phyloP scores from a whole-genome alignment of 37 sponge, comb jelly and placozoan genomes.

The Aphrocallistes beatrix region DNA sequence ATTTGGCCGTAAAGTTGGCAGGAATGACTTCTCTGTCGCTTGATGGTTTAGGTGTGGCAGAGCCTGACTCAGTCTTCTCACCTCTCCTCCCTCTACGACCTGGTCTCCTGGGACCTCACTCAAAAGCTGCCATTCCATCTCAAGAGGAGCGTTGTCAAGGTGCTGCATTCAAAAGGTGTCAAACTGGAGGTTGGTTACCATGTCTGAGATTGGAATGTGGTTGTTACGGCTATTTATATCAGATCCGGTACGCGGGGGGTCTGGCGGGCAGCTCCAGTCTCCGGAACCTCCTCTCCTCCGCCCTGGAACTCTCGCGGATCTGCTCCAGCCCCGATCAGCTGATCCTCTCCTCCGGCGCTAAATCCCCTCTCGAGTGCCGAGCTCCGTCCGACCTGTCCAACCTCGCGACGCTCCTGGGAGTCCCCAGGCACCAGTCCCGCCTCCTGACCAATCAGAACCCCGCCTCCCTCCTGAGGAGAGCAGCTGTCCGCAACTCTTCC shows the following conservation, averaged over 20 bases:
- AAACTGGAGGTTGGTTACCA: background rate
- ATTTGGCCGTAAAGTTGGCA: too few relatives aligned
- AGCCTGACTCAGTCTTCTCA: background rate
- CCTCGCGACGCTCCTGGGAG: background rate
- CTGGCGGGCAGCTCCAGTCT: background rate
- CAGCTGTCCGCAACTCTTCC: background rate
- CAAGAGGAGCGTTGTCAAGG: slow-evolving; percentile 31
- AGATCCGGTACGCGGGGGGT: background rate
- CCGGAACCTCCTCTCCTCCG: background rate
- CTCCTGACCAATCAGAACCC: background rate
- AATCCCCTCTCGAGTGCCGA: background rate
- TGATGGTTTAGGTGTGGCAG: background rate
- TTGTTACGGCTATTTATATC: background rate
- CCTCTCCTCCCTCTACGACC: slow-evolving; percentile 24
- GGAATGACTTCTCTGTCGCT: too few relatives aligned
- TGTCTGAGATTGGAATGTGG: too few relatives aligned
- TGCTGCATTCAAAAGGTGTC: background rate
- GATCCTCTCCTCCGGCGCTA: background rate
- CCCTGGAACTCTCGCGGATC: background rate
- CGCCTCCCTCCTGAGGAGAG: background rate
- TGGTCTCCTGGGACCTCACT: slow-evolving; percentile 39
- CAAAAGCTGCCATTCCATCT: slow-evolving; percentile 43
- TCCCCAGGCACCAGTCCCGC: background rate
- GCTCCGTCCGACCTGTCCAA: background rate
- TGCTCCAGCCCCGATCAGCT: background rate